A percentile compares a stretch with the other conserved stretches of the same genome.
Evolutionary conservation across 2,797 vertebrate species (phyloP).

Genomic region (Neostethus bicornis): DNA sequence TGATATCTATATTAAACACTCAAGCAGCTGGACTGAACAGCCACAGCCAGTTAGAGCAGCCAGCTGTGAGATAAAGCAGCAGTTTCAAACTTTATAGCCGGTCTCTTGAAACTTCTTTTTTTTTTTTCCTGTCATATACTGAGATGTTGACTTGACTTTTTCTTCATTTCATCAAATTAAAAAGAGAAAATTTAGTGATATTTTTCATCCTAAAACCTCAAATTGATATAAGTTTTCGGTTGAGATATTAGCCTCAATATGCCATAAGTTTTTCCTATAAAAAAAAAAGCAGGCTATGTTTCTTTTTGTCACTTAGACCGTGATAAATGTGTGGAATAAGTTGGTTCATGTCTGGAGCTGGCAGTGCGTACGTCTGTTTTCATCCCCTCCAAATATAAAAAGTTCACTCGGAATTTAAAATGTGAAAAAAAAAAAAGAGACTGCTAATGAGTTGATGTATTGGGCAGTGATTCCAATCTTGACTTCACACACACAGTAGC

Average conservation of each 20-base stretch:
- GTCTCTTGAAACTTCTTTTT: constrained; percentile 37
- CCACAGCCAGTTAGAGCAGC: constrained; percentile 43
- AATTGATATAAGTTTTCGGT: no score
- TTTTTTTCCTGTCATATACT: constrained; percentile 21
- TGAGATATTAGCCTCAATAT: no score
- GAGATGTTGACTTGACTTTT: constrained; percentile 7
- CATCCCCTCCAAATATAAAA: constrained; percentile 42
- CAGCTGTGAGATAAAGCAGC: constrained; percentile 32
- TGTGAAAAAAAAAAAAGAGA: not conserved
- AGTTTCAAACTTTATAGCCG: constrained; percentile 45
- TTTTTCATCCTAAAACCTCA: no score
- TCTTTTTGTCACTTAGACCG: constrained; percentile 31
- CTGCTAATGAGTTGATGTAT: constrained; percentile 31
- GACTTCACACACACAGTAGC: constrained; percentile 42
- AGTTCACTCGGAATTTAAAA: constrained; percentile 26
- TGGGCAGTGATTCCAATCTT: constrained; percentile 23
- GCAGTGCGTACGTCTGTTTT: constrained; percentile 4
- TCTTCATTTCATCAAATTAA: not conserved
- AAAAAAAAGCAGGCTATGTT: constrained; percentile 29
- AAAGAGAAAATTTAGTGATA: no score
- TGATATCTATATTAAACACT: constrained; percentile 57
- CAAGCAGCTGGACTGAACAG: constrained; percentile 53
- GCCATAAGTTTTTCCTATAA: no score
- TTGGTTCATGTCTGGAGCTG: constrained; percentile 31
- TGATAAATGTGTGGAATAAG: constrained; percentile 43